These are phyloP conservation scores for Diglossa brunneiventris DNA, from an alignment of 2,113 vertebrate species.

Conservation along the genomic window DNA sequence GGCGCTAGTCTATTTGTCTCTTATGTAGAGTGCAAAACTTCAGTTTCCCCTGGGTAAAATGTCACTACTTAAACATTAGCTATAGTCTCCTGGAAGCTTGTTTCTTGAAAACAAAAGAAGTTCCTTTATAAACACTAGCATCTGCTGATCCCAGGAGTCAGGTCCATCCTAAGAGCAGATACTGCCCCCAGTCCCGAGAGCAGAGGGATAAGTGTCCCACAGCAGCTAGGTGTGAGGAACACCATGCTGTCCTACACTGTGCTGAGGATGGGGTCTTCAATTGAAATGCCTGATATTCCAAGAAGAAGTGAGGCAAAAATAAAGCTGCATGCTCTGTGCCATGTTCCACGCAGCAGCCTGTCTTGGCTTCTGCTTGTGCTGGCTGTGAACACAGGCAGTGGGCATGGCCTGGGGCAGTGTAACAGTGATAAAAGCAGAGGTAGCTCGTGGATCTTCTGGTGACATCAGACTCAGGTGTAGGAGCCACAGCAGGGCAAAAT, in stretches of 20 bases:
- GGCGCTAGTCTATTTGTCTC: neutral
- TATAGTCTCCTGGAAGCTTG: neutral
- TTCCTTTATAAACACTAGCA: neutral
- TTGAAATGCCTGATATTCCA: neutral
- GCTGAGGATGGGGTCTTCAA: accelerated
- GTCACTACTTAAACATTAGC: neutral
- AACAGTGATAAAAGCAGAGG: neutral
- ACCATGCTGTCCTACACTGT: accelerated
- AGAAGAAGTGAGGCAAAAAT: neutral
- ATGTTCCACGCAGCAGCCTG: accelerated
- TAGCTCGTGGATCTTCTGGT: neutral
- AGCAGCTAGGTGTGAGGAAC: accelerated
- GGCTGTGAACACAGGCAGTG: accelerated
- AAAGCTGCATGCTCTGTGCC: neutral
- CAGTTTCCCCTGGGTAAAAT: neutral
- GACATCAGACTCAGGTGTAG: neutral
- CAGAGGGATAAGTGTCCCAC: accelerated
- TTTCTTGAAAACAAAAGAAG: neutral
- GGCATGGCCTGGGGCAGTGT: neutral
- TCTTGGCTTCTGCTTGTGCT: neutral
- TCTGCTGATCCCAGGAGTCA: neutral
- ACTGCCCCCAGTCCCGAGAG: neutral
- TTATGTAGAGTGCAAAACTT: neutral
- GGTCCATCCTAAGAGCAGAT: neutral
- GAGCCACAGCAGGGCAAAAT: neutral